A percentile compares a stretch with the other conserved stretches of the same genome.
These are phyloP conservation scores for Chaunax sp. DNA, from an alignment of 2,797 vertebrate species.

Conservation along the genomic window DNA sequence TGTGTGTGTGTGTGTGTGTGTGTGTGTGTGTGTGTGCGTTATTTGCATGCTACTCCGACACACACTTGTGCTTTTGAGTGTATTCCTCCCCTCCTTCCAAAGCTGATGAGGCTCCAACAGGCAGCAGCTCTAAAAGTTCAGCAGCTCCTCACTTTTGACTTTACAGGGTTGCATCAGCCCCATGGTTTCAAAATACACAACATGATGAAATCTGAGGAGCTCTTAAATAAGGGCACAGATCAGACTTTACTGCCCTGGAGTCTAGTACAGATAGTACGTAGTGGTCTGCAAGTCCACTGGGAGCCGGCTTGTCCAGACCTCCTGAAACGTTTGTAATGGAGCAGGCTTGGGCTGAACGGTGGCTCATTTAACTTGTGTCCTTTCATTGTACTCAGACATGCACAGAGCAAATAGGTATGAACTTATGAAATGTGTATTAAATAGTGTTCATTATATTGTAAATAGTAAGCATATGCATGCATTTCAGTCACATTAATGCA, in stretches of 20 bases:
- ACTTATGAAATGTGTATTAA: too few species aligned
- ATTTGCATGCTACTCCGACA: not conserved
- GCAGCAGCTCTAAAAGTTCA: slow-evolving; percentile 32
- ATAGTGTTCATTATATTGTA: too few species aligned
- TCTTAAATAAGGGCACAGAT: slow-evolving; percentile 39
- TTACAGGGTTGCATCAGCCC: slow-evolving; percentile 61
- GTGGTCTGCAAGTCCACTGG: slow-evolving; percentile 6
- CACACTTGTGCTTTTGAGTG: slow-evolving; percentile 30
- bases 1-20: not conserved
- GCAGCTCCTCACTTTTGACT: slow-evolving; percentile 33
- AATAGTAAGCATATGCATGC: too few species aligned
- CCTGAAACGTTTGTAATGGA: not conserved
- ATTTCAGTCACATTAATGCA: too few species aligned
- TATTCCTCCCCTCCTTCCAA: slow-evolving; percentile 8
- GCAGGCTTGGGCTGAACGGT: too few species aligned
- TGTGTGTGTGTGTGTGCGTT: not conserved
- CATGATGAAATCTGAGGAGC: slow-evolving; percentile 46
- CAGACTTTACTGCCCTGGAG: slow-evolving; percentile 13
- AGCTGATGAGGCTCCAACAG: slow-evolving; percentile 28
- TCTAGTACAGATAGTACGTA: not conserved
- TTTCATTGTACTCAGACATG: too few species aligned
- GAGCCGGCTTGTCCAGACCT: too few species aligned
- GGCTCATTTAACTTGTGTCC: too few species aligned
- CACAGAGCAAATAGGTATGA: too few species aligned
- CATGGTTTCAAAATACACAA: slow-evolving; percentile 23